Base-by-base conservation (phyloP, 2,797 vertebrate species). In the Labroides dimidiatus region DNA sequence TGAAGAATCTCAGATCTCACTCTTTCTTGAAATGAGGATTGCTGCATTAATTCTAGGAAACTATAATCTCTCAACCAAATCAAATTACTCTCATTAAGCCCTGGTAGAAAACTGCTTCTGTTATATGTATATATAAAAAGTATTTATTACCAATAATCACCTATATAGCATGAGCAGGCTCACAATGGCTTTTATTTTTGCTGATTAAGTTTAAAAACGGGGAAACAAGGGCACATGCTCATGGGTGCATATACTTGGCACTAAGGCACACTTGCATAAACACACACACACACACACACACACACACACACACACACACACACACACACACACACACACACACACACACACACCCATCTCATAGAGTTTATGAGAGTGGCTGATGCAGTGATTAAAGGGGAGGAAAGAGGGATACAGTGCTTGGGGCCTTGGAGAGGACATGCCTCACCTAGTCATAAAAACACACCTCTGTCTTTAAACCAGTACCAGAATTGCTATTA, bases 21-120 rank as follows among this genome's bases (percentile, higher is more conserved):
- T 99, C 97, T 96, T 96, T 97, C 96, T 96, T 91, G 95, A 94
- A 97, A 96, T 91, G 95, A 95, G 95, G 96, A 96, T 95, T 97
- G 97, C 96, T 87, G 96, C 97, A 99, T 99, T 99, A 98, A 99
- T 99, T 99, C 96, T 95, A 94, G 95, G 96, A 95, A 97, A 96
- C 96, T 94, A 95, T 95, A 96, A 98, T 98, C 96, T 95, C 96
- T 99, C 96, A 96, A 98, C 95, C 98, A 98, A 96, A 96, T 97
- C 96, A 98, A 98, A 99, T 99, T 98, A 96, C 97, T 95, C 96
- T 99, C 97, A 99, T 99, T 99, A 99, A 97, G 95, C 93, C 95
- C 85, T 93, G 93, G 92, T 96, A 93, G 93, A 96, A 97, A 97
- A 97, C 97, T 96, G 96, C 96, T 96, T 98, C 95, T 93, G 96